Base-by-base conservation (phyloP, 2,888 invertebrate genomes). In the Leucophenga montana region DNA sequence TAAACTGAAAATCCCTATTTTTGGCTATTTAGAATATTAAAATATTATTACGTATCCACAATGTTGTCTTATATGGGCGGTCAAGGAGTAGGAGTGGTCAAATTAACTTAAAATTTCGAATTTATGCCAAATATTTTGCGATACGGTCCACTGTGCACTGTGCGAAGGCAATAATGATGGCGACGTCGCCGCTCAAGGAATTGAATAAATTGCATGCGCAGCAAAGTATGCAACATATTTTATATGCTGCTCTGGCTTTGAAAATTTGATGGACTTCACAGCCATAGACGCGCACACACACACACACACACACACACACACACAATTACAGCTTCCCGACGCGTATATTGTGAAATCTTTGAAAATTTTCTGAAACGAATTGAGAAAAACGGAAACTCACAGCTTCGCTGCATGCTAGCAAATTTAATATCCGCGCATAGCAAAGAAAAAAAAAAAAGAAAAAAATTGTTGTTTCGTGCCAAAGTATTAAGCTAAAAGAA, bases 211-310 rank as follows among this genome's bases (percentile, higher is more conserved):
- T 22, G 14, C 27, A 22, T 56, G 56, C 56, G 27, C 56, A 56
- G 20, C 18, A 56, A 56, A 56, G 56, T 56, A 56, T 56, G 56
- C 56, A 20, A 56, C 56, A 56, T 3, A 56, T 56, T 56, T 20
- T 27, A 11, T 27, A 9, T 20, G 20, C 53, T 9, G 18, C 18
- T 18, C 53, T 53, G 1, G 16, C 16, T 20, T 53, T 53, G 18
- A 53, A 27, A 18, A 9, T 56, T 56, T 56, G 56, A 27, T 56
- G 20, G 27, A 20, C 56, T 27, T 27, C 20, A 18, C 53, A 53
- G 8, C 16, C 53, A 53, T n/a, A 53, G 18, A 48, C 14, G 16
- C 48, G 13, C 14, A 13, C 48, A 48, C 14, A 48, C 48, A 48
- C 48, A 48, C 11, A 5, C 13, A 11, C 48, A 48, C 14, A 48